Evolutionary conservation across 2,888 invertebrate genomes (phyloP).

Genomic region (Neocrepidodera transversa): DNA sequence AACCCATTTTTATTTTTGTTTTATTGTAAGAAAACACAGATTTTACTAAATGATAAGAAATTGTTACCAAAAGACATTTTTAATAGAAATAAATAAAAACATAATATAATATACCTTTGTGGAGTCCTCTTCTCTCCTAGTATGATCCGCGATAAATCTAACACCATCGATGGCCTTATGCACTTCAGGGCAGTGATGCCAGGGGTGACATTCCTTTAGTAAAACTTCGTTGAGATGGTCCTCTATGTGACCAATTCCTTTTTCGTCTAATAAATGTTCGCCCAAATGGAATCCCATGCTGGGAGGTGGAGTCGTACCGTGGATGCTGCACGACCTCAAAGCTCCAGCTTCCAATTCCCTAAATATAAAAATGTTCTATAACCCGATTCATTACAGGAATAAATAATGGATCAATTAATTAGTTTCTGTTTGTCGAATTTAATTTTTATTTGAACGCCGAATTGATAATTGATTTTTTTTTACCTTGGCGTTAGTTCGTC

Average conservation of each 20-base stretch:
- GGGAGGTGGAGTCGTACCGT: conserved; percentile 68
- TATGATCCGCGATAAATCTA: conserved; percentile 91
- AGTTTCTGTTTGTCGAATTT: no score
- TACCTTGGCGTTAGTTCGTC: conserved; percentile 66
- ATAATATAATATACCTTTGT: conserved; percentile 69
- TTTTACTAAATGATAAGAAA: neutral
- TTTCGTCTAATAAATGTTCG: conserved; percentile 49
- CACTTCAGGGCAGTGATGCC: conserved; percentile 91
- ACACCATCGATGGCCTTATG: conserved; percentile 93
- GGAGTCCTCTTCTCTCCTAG: conserved; percentile 89
- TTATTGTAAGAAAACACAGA: neutral
- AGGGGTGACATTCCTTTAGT: conserved; percentile 70
- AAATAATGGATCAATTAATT: no score
- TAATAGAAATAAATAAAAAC: no score
- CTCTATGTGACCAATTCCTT: conserved; percentile 42
- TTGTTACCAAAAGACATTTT: no score
- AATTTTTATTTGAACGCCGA: no score
- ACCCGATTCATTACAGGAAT: no score
- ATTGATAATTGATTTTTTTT: no score
- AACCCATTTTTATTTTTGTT: no score
- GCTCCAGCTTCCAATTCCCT: conserved; percentile 67
- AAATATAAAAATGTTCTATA: conserved; percentile 6
- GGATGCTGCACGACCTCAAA: conserved; percentile 66
- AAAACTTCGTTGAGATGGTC: conserved; percentile 51
- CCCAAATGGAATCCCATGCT: conserved; percentile 61